Base-by-base conservation (phyloP, 2,888 invertebrate genomes). In the Hipparchia sbordonii region DNA sequence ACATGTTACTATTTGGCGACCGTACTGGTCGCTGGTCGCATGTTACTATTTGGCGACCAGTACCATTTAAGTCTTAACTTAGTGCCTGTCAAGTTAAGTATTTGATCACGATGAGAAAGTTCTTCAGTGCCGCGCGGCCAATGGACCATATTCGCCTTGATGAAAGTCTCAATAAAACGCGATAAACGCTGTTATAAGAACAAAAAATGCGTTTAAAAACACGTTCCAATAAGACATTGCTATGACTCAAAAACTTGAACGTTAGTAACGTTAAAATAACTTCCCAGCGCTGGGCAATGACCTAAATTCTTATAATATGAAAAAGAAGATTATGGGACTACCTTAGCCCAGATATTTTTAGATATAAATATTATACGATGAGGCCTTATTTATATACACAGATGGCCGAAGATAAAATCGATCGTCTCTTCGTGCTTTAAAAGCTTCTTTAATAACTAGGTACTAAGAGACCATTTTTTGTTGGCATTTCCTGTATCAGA, bases 151-250 rank as follows among this genome's bases (percentile, higher is more conserved):
- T 69, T 69, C 67, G 66, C 66, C 71, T 67, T 69, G 73, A 62
- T 71, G 73, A 75, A 75, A 75, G 75, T 73, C 71, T 62, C 73
- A 74, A 74, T 72, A 72, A 74, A 74, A 73, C 52, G 59, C 74
- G 67, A 70, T 75, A 73, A 74, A 70, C 62, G 66, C 63, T 68
- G 67, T 67, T 67, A 7, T 52, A 60, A 68, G 68, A 68, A 67
- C 54, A 68, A 68, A 68, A 59, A 60, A 59, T 57, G 67, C 67
- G n/a, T 57, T 57, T 68, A 33, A 68, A 60, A 60, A 68, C 59
- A 60, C 59, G 68, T 68, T 68, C 60, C 57, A 67, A 57, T 56
- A 45, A 57, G 46, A 7, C 57, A 67, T 52, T 33, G 33, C 65
- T 67, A 39, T 56, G 9, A 45, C 39, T 56, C 45, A 67, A 67